Base-by-base conservation (phyloP, 2,888 invertebrate species). In the Antitype chi region DNA sequence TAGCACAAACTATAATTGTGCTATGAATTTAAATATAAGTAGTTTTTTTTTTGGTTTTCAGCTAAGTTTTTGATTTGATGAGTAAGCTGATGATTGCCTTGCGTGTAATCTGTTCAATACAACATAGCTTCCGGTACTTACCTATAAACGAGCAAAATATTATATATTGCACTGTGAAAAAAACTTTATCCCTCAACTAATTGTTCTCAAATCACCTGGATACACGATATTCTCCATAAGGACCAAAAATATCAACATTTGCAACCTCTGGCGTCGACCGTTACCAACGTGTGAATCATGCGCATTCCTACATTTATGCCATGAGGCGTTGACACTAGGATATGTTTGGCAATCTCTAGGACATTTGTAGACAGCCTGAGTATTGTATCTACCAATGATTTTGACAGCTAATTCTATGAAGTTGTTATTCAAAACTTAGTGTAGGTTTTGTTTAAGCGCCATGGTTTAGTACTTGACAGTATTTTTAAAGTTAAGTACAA, bases 251-350 rank as follows among this genome's bases (percentile, higher is more conserved):
- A 70, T 80, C 28, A 25, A 66, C 53, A 63, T 63, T 74, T n/a
- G 32, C 49, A 52, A 81, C n/a, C 66, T 74, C 43, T 43, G 81
- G 74, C 84, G 80, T 80, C 84, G 13, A 13, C 15, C 25, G 28
- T 28, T 63, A 59, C 28, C 66, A 17, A 64, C n/a, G 43, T 32
- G 70, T 82, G 82, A 82, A 84, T 82, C 82, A 82, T 74, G 62
- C 74, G 59, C 74, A 82, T 84, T 74, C 84, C 84, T 43, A 28
- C 23, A 62, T 32, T 70, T 74, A 57, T 63, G 49, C 43, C 43
- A 28, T 25, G 20, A 72, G 23, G 71, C 70, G 43, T 55, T 74
- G 67, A 70, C 81, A 53, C 52, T 55, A 60, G 28, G 53, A 70
- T 52, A 59, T 70, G 57, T 81, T 71, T 72, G 64, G 66, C 17